Conservation (phyloP, 2,113 vertebrate species). For the Pterocles gutturalis region DNA sequence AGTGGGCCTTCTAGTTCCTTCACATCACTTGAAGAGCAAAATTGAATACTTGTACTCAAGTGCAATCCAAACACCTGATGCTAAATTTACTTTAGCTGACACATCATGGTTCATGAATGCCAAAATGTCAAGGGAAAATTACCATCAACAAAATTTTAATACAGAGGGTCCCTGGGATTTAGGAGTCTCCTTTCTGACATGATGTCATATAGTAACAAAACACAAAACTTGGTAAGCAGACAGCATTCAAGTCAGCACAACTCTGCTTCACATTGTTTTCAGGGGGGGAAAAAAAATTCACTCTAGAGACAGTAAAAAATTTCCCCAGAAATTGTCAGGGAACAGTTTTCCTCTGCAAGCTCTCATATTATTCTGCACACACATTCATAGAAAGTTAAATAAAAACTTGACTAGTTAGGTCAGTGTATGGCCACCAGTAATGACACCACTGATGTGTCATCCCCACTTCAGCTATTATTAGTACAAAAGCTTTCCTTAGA, state of each 20-base stretch:
- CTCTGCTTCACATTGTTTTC: neutral
- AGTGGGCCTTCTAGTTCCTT: neutral
- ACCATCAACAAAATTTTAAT: neutral
- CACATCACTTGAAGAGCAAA: neutral
- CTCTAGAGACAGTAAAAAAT: neutral
- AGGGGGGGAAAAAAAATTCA: neutral
- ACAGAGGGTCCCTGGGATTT: neutral
- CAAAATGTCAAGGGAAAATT: neutral
- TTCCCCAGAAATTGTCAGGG: neutral
- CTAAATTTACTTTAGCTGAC: neutral
- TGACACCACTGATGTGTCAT: neutral
- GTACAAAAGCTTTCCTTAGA: neutral
- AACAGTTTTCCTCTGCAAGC: neutral
- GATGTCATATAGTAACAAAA: neutral
- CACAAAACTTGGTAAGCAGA: neutral
- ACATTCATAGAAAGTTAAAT: neutral
- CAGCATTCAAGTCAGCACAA: neutral
- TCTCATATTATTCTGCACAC: neutral
- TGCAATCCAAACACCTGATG: neutral
- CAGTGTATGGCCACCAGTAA: neutral
- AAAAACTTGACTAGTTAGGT: neutral
- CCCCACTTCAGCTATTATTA: neutral
- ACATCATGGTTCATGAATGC: neutral
- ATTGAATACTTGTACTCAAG: neutral
- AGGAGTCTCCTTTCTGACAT: neutral